Evolutionary conservation across 2,797 vertebrate genomes (phyloP).

Genomic region (Pteropus rufus): DNA sequence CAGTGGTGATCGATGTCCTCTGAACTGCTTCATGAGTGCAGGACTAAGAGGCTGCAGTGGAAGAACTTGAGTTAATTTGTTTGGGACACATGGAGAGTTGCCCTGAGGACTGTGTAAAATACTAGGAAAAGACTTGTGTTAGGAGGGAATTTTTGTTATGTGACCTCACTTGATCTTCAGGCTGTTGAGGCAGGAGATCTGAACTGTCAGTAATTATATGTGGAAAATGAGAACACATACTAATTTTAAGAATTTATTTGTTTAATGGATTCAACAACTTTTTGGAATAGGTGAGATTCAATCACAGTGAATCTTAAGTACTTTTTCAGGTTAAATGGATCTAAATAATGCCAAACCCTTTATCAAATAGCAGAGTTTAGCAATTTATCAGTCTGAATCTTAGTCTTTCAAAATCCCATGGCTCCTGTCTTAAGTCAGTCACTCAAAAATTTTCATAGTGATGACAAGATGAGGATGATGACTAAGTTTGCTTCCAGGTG

Average conservation of each 20-base stretch:
- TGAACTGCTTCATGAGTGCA: too few species aligned
- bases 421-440: not conserved
- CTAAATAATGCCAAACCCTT: not conserved
- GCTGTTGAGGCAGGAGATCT: not conserved
- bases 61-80: not conserved
- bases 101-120: not conserved
- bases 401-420: not conserved
- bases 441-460: not conserved
- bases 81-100: not conserved
- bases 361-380: not conserved
- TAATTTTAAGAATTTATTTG: not conserved
- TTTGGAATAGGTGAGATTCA: not conserved
- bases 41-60: not conserved
- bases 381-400: not conserved
- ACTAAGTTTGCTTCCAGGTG: constrained; percentile 21
- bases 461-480: not conserved
- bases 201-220: not conserved
- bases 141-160: not conserved
- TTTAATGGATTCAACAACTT: constrained; percentile 12
- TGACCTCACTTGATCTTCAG: not conserved
- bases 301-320: not conserved
- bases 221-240: not conserved
- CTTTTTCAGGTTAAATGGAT: not conserved
- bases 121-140: not conserved
- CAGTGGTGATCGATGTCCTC: too few species aligned